These are phyloP conservation scores for Lapara coniferarum DNA, from an alignment of 2,888 invertebrate genomes.

Conservation along the genomic window DNA sequence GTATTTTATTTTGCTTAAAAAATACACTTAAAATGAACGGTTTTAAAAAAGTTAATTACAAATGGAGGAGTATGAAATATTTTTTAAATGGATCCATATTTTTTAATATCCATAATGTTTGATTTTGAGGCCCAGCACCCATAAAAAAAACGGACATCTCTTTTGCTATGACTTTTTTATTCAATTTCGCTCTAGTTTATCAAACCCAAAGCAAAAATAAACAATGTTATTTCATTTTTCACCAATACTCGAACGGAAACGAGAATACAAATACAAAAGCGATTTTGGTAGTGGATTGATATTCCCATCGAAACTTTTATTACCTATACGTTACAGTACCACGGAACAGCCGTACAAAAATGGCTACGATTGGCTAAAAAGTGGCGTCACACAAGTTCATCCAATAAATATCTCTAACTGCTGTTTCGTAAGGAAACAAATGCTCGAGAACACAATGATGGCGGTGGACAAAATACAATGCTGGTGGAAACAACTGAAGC, in stretches of 20 bases:
- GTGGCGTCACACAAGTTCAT: slow-evolving; percentile 76
- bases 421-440: slow-evolving; percentile 79
- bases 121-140: no score
- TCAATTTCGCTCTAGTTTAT: neutral
- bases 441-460: slow-evolving; percentile 80
- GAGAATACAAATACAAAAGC: slow-evolving; percentile 13
- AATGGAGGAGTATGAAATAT: no score
- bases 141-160: neutral
- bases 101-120: no score
- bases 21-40: no score
- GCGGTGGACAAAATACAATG: slow-evolving; percentile 72
- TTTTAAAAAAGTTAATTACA: no score
- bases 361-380: slow-evolving; percentile 77
- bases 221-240: neutral
- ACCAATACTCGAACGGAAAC: neutral
- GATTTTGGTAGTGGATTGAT: slow-evolving; percentile 49
- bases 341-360: slow-evolving; percentile 60
- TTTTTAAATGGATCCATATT: no score
- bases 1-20: no score
- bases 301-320: slow-evolving; percentile 64
- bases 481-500: slow-evolving; percentile 73
- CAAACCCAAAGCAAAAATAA: slow-evolving; percentile 3
- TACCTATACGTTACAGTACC: slow-evolving; percentile 56
- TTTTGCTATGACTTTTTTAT: neutral
- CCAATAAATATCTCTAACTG: slow-evolving; percentile 82